Evolutionary conservation across 1,140 invertebrate genomes (phyloP).

Genomic region (Hycleus phaleratus): DNA sequence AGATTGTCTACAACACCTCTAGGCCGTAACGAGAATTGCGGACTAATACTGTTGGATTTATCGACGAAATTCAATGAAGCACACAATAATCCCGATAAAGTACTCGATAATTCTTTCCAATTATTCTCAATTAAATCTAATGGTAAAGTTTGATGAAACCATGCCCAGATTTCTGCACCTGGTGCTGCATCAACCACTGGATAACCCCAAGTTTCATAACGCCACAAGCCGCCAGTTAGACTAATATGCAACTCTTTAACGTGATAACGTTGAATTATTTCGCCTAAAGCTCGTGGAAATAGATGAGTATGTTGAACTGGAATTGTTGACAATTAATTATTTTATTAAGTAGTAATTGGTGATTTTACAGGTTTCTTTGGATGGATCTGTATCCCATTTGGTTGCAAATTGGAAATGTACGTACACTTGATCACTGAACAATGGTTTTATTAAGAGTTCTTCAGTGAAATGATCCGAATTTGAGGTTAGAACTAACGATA

Average conservation of each 20-base stretch:
- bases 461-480: constrained; percentile 54
- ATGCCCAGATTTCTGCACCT: constrained; percentile 87
- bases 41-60: constrained; percentile 75
- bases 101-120: constrained; percentile 83
- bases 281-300: constrained; percentile 83
- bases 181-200: constrained; percentile 77
- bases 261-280: constrained; percentile 78
- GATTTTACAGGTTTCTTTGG: constrained; percentile 50
- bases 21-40: constrained; percentile 75
- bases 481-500: neutral
- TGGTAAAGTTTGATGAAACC: constrained; percentile 58
- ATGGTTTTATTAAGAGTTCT: constrained; percentile 71
- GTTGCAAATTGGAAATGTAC: constrained; percentile 82
- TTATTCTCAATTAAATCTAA: constrained; percentile 60
- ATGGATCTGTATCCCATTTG: constrained; percentile 54
- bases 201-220: constrained; percentile 89
- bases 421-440: constrained; percentile 70
- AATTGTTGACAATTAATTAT: constrained; percentile 35
- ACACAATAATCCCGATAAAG: constrained; percentile 89
- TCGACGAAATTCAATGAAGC: constrained; percentile 95
- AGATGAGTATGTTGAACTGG: constrained; percentile 73
- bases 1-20: constrained; percentile 50
- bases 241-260: constrained; percentile 87
- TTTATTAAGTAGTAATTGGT: constrained; percentile 7
- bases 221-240: constrained; percentile 89